Conservation (phyloP, 2,888 invertebrate species). For the Acrobasis repandana region DNA sequence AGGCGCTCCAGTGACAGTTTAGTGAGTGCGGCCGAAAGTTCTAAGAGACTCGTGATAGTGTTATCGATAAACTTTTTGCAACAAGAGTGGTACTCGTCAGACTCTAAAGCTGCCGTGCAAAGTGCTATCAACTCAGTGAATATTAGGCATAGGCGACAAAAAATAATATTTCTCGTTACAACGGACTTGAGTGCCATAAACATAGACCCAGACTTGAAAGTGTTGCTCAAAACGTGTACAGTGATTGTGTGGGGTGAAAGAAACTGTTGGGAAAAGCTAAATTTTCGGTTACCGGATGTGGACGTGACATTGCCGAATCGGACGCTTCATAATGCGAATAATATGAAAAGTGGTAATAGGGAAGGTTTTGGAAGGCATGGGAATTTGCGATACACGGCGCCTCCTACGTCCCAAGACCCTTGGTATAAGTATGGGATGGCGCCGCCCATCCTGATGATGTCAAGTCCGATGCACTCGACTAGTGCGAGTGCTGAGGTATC, state of each 20-base stretch:
- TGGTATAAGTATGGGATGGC: conserved; percentile 81
- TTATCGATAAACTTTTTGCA: conserved; percentile 91
- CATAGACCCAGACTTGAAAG: conserved; percentile 88
- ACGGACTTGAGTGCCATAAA: conserved; percentile 85
- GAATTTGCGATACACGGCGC: conserved; percentile 78
- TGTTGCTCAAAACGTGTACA: conserved; percentile 87
- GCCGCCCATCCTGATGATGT: conserved; percentile 81
- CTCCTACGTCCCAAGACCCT: conserved; percentile 78
- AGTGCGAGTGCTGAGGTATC: conserved; percentile 84
- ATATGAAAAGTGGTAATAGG: conserved; percentile 73
- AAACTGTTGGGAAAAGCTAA: conserved; percentile 94
- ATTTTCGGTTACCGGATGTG: conserved; percentile 92
- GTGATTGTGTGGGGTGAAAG: conserved; percentile 91
- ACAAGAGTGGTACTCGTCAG: conserved; percentile 92
- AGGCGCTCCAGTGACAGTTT: conserved; percentile 81
- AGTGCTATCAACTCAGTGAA: conserved; percentile 87
- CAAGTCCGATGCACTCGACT: conserved; percentile 85
- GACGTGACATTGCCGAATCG: conserved; percentile 82
- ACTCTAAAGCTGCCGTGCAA: conserved; percentile 91
- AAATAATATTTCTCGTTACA: conserved; percentile 81
- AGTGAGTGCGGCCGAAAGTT: conserved; percentile 82
- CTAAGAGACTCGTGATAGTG: conserved; percentile 89
- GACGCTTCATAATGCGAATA: conserved; percentile 80
- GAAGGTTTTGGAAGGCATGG: conserved; percentile 77
- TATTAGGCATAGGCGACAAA: conserved; percentile 84